Evolutionary conservation across 2,888 invertebrate genomes (phyloP).

Genomic region (Drosophila anceps): DNA sequence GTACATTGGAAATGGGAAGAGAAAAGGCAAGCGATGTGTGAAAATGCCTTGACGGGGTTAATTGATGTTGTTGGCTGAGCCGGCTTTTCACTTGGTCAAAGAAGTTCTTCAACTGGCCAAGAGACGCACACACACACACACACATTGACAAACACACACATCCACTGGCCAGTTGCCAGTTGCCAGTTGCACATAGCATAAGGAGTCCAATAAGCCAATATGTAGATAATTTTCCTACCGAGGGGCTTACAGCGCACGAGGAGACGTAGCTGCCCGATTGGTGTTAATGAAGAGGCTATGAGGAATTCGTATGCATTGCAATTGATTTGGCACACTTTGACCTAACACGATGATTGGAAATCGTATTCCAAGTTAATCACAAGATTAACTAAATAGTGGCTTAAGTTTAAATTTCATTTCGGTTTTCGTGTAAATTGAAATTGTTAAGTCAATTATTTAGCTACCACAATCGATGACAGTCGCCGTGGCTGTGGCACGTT

Average conservation of each 20-base stretch:
- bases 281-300: constrained; percentile 7
- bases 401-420: not conserved
- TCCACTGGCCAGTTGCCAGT: constrained; percentile 44
- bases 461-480: not conserved
- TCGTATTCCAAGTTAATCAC: not conserved
- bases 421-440: not conserved
- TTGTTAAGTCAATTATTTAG: not conserved
- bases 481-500: not conserved
- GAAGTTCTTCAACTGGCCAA: constrained; percentile 47
- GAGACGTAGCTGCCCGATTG: not conserved
- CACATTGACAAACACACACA: constrained; percentile 4
- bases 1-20: not conserved
- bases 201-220: constrained; percentile 21
- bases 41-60: constrained; percentile 54
- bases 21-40: constrained; percentile 25
- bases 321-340: constrained; percentile 14
- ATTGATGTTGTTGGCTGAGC: constrained; percentile 64
- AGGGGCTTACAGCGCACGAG: not conserved
- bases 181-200: constrained; percentile 3
- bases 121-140: constrained; percentile 3
- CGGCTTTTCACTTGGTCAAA: constrained; percentile 51
- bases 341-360: not conserved
- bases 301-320: constrained; percentile 6
- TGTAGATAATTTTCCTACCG: constrained; percentile 27
- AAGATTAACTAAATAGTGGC: not conserved